Evolutionary conservation across 2,888 invertebrate genomes (phyloP).

Genomic region (Bhutanitis thaidina): DNA sequence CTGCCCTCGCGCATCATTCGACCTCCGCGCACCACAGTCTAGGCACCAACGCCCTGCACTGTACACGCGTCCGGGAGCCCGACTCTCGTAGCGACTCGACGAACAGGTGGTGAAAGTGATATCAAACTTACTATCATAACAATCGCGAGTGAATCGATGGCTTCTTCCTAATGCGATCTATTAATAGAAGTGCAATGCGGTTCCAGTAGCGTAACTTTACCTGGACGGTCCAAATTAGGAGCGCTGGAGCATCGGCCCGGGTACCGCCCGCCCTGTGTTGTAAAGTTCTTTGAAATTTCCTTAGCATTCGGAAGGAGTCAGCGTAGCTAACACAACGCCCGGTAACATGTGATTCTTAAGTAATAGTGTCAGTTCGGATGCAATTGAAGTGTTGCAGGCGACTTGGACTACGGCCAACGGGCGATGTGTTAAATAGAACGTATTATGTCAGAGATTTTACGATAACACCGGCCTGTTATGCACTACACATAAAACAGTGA

Average conservation of each 20-base stretch:
- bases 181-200: conserved; percentile 66
- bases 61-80: conserved; percentile 74
- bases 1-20: conserved; percentile 76
- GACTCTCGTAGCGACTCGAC: conserved; percentile 77
- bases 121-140: conserved; percentile 40
- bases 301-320: conserved; percentile 58
- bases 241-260: conserved; percentile 61
- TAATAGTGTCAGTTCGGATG: conserved; percentile 63
- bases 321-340: conserved; percentile 46
- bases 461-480: conserved; percentile 33
- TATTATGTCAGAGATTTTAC: conserved; percentile 51
- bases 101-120: conserved; percentile 78
- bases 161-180: conserved; percentile 64
- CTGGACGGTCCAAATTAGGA: conserved; percentile 80
- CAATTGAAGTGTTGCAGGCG: conserved; percentile 66
- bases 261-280: conserved; percentile 58
- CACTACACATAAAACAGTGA: conserved; percentile 23
- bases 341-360: conserved; percentile 37
- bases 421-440: conserved; percentile 60
- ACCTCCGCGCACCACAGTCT: conserved; percentile 77
- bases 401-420: conserved; percentile 69
- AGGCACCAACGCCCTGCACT: conserved; percentile 71
- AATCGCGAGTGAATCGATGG: conserved; percentile 64
- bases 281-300: conserved; percentile 43
- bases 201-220: conserved; percentile 77